A percentile compares a stretch with the other conserved stretches of the same genome.
Conservation (phyloP, 2,888 invertebrate genomes). For the Lymantria dispar region DNA sequence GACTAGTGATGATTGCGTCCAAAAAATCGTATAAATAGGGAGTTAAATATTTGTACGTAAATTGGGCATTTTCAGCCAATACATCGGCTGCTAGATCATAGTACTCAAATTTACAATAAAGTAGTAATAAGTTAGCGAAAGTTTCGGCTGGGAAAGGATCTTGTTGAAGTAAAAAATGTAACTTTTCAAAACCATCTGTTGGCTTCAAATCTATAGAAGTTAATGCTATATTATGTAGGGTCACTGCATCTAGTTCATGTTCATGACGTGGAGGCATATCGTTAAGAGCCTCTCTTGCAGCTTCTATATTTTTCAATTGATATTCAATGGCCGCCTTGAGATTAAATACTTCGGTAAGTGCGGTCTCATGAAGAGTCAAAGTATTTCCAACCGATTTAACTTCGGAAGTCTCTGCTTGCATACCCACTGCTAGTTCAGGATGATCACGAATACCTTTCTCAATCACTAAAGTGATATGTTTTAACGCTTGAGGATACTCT, state of each 20-base stretch:
- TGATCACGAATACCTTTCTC: conserved; percentile 98
- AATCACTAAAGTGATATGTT: conserved; percentile 96
- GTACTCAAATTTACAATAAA: conserved; percentile 98
- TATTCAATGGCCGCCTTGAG: conserved; percentile 99
- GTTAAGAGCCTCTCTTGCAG: conserved; percentile 92
- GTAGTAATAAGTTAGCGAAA: conserved; percentile 95
- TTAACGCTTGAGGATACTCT: conserved; percentile 95
- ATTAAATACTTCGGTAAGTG: conserved; percentile 98
- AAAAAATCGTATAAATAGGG: conserved; percentile 97
- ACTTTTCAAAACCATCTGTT: conserved; percentile 94
- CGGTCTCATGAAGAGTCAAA: conserved; percentile 95
- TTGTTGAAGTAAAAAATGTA: conserved; percentile 94
- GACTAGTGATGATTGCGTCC: conserved; percentile 98
- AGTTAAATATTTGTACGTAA: conserved; percentile 96
- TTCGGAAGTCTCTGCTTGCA: conserved; percentile 96
- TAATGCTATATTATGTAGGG: conserved; percentile 97
- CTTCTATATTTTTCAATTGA: conserved; percentile 88
- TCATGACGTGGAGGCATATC: conserved; percentile 97
- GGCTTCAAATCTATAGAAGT: conserved; percentile 93
- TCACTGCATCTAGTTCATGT: conserved; percentile 98
- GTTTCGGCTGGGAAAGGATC: conserved; percentile 99
- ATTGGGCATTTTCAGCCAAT: conserved; percentile 97
- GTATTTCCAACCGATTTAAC: conserved; percentile 98
- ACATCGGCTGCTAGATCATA: conserved; percentile 99
- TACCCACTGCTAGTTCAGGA: conserved; percentile 98